Evolutionary conservation across 2,113 vertebrate species (phyloP).

Genomic region (Larimichthys crocea): DNA sequence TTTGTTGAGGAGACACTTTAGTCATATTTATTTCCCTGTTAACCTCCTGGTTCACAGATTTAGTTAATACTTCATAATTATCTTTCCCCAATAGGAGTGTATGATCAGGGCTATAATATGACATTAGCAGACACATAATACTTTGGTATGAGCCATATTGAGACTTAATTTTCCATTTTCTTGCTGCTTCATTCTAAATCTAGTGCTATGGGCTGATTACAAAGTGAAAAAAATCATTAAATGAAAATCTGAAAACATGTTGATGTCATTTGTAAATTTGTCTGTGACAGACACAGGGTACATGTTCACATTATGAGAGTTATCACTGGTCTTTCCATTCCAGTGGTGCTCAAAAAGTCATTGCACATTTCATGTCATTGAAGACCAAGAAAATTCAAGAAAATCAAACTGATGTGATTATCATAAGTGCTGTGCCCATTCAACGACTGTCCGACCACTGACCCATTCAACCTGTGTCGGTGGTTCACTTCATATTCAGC

Average conservation of each 20-base stretch:
- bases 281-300: not conserved
- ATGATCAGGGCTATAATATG: not conserved
- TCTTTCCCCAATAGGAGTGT: no score
- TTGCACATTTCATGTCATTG: constrained; percentile 13
- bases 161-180: not conserved
- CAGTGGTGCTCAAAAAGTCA: constrained; percentile 28
- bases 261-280: not conserved
- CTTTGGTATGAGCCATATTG: not conserved
- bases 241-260: not conserved
- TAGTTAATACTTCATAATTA: not conserved
- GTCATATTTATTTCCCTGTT: not conserved
- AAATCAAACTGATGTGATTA: constrained; percentile 36
- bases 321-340: constrained; percentile 12
- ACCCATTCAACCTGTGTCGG: constrained; percentile 24
- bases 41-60: not conserved
- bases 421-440: constrained; percentile 7
- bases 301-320: not conserved
- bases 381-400: not conserved
- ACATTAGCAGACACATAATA: not conserved
- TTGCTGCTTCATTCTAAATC: not conserved
- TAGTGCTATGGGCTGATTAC: not conserved
- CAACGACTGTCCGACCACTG: constrained; percentile 27
- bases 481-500: not conserved
- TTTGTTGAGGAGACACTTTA: not conserved
- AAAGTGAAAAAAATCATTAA: not conserved